Base-by-base conservation (phyloP, 2,888 invertebrate species). In the Fragum whitleyi region DNA sequence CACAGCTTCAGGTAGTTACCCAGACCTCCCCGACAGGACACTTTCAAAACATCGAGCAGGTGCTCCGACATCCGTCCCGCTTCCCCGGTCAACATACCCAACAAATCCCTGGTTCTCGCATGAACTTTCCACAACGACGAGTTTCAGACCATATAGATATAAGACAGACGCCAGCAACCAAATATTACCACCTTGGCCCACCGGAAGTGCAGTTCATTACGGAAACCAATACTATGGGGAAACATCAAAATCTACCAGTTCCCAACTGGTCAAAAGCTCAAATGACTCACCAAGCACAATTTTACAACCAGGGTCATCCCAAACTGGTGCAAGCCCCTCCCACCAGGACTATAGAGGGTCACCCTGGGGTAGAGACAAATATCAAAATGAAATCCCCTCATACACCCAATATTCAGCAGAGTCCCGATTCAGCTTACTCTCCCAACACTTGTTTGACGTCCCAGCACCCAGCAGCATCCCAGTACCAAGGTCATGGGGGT, bases 401-500 rank as follows among this genome's bases (percentile, higher is more conserved):
- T 9, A 61, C 1, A 1, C 19, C 61, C 29, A 16, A 32, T 19
- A 19, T 2, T 61, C 29, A 29, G 11, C 0, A 16, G 29, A 59
- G 26, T 9, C 28, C 26, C 16, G 26, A 23, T 2, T 61, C 61
- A 32, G n/a, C 36, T 32, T 32, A n/a, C 61, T 29, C 61, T 32
- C 29, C 29, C 61, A 61, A n/a, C 36, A 61, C 14, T 28, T 29
- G 9, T 61, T 61, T 28, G 47, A 47, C 32, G n/a, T 61, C 36
- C 61, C 47, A 47, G 19, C 32, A 36, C 32, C 3, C 5, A 36
- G 9, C 9, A 36, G 14, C 32, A n/a, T 32, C 36, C 32, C 47
- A 47, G 19, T 47, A 61, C 36, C 61, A 61, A 32, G 61, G 61
- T 61, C 61, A 61, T 32, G 32, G 32, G n/a, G 47, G 47, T 61